These are phyloP conservation scores for Poecilia velifera DNA, from an alignment of 2,797 vertebrate species.

Conservation along the genomic window DNA sequence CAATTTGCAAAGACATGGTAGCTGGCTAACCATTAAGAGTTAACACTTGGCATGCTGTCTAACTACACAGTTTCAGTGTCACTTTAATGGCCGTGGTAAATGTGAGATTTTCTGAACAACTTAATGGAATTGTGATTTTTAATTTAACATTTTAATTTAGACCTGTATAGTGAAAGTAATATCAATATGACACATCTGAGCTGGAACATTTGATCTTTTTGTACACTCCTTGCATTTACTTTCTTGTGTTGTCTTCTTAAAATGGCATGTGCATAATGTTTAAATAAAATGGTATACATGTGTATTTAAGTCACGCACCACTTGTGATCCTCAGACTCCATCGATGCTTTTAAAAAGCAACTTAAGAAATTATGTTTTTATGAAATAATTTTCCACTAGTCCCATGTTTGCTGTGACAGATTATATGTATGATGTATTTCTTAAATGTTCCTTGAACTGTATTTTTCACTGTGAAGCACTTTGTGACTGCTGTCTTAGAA, in stretches of 20 bases:
- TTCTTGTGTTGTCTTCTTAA: neutral
- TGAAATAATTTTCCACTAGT: neutral
- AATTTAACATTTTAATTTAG: neutral
- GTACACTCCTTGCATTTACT: neutral
- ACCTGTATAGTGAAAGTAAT: neutral
- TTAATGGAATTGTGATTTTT: neutral
- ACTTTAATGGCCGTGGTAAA: neutral
- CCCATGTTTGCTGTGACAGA: too few relatives aligned
- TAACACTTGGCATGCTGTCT: neutral
- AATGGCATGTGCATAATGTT: neutral
- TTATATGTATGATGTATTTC: neutral
- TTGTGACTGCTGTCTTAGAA: neutral
- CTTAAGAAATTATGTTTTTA: neutral
- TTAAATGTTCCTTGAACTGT: neutral
- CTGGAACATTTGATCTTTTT: neutral
- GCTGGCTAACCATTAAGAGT: neutral
- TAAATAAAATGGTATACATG: neutral
- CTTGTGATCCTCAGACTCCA: neutral
- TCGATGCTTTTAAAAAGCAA: neutral
- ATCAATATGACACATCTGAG: neutral
- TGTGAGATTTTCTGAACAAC: neutral
- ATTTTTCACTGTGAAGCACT: neutral
- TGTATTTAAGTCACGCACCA: neutral
- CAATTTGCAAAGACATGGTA: conserved; percentile 1
- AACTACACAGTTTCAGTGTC: neutral